phyloP scores from a whole-genome alignment of 2,113 vertebrate species.

The Galbula dea region DNA sequence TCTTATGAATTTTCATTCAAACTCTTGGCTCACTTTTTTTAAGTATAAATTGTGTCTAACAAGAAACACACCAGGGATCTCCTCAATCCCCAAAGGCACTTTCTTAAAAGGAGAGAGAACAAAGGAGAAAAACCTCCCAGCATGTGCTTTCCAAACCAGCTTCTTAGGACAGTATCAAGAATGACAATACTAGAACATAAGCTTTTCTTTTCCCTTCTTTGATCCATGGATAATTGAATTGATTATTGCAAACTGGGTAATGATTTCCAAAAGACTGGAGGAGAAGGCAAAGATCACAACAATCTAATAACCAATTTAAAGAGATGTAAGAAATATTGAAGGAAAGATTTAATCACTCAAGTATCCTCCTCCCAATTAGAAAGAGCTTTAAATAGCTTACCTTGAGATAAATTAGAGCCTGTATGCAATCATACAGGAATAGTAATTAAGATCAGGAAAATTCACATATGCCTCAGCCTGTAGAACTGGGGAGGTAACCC shows the following conservation, averaged over 20 bases:
- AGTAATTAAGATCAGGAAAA: slow-evolving; percentile 63
- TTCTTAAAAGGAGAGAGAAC: slow-evolving; percentile 76
- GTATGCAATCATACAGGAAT: slow-evolving; percentile 51
- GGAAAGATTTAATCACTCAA: slow-evolving; percentile 60
- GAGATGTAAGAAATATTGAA: slow-evolving; percentile 63
- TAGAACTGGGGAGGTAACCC: neutral
- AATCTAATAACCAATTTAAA: slow-evolving; percentile 53
- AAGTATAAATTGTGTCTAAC: slow-evolving; percentile 72
- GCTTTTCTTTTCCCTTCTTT: slow-evolving; percentile 63
- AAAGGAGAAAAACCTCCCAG: slow-evolving; percentile 76
- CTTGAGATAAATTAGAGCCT: slow-evolving; percentile 50
- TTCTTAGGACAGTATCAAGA: slow-evolving; percentile 73
- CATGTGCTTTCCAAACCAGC: slow-evolving; percentile 70
- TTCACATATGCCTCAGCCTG: slow-evolving; percentile 14
- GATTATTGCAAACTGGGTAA: slow-evolving; percentile 64
- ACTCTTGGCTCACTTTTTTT: slow-evolving; percentile 47
- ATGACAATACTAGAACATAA: slow-evolving; percentile 67
- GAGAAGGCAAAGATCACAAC: slow-evolving; percentile 58
- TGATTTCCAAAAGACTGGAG: slow-evolving; percentile 52
- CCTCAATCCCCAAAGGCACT: slow-evolving; percentile 73
- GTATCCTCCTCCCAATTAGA: slow-evolving; percentile 58
- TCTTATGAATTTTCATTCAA: slow-evolving; percentile 53
- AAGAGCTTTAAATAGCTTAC: slow-evolving; percentile 68
- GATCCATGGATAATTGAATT: slow-evolving; percentile 61
- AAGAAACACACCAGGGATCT: slow-evolving; percentile 74